Base-by-base conservation (phyloP, 2,113 vertebrate species). In the Cephalopholis sonnerati region DNA sequence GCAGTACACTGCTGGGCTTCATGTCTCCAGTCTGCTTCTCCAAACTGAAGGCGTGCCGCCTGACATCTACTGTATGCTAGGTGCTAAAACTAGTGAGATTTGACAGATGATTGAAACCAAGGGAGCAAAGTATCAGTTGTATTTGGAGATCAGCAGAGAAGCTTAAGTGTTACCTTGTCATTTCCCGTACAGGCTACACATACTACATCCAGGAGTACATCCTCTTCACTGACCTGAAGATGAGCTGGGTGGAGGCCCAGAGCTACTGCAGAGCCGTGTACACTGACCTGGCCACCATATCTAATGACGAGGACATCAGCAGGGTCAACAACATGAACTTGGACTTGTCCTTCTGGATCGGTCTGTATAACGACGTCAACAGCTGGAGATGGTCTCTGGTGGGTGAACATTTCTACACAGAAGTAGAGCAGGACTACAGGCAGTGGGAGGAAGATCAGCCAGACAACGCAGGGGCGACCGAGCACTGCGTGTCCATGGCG, bases 371-470 rank as follows among this genome's bases (percentile, higher is more conserved):
- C 3, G 46, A 55, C 2, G 7, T 55, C n/a, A 10, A 13, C 36
- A 16, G 50, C 68, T 80, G 78, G 77, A 71, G 9, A 15, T 79
- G 77, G 78, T 72, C 78, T 17, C 41, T 10, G 41, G 2, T 41
- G 41, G 48, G 18, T 1, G 3, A 39, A 16, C 13, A 25, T 2
- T 36, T 18, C 27, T 61, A 63, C 68, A 0, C 32, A 65, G 74
- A 1, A 4, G 4, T 0, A 3, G 3, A 1, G 5, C 25, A 24
- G 10, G 41, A 24, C 41, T 73, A 57, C 50, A 55, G 29, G 51
- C 12, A 20, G 4, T 80, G 78, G 78, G 2, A 63, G 25, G 17
- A 17, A 0, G 18, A 1, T 18, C 10, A 72, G 58, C 77, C 77
- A 1, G 68, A 79, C 50, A 79, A 72, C 20, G 1, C 2, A 0